Evolutionary conservation across 2,113 vertebrate genomes (phyloP).

Genomic region (Pavo muticus): DNA sequence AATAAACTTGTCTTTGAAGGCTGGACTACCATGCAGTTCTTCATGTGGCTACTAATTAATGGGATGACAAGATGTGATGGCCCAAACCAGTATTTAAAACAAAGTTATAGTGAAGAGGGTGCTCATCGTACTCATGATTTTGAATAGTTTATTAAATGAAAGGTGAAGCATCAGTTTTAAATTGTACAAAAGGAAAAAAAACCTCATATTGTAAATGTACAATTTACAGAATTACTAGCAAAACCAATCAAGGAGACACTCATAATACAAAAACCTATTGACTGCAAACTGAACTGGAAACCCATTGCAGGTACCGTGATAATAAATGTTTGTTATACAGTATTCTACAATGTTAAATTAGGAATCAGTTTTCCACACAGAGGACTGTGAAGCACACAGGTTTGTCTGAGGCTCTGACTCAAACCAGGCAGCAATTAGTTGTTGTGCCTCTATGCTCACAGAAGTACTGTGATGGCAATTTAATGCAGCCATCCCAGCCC

Average conservation of each 20-base stretch:
- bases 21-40: not conserved
- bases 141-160: conserved; percentile 94
- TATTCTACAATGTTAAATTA: conserved; percentile 75
- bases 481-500: conserved; percentile 51
- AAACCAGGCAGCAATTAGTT: conserved; percentile 53
- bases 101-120: conserved; percentile 74
- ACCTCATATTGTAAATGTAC: conserved; percentile 91
- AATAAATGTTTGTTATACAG: conserved; percentile 76
- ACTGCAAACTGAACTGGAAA: conserved; percentile 86
- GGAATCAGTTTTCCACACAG: conserved; percentile 78
- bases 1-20: not conserved
- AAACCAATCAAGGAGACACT: conserved; percentile 90
- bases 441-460: conserved; percentile 56
- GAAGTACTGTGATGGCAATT: conserved; percentile 9
- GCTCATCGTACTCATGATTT: conserved; percentile 82
- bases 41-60: not conserved
- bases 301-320: conserved; percentile 81
- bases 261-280: conserved; percentile 87
- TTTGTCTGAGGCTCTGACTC: conserved; percentile 68
- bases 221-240: conserved; percentile 93
- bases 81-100: conserved; percentile 62
- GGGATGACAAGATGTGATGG: conserved; percentile 77
- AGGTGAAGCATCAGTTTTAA: conserved; percentile 94
- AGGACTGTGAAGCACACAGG: conserved; percentile 79
- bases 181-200: conserved; percentile 93